A percentile compares a stretch with the other conserved stretches of the same genome.
These are phyloP conservation scores for Podargus strigoides DNA, from an alignment of 2,797 vertebrate genomes.

Conservation along the genomic window DNA sequence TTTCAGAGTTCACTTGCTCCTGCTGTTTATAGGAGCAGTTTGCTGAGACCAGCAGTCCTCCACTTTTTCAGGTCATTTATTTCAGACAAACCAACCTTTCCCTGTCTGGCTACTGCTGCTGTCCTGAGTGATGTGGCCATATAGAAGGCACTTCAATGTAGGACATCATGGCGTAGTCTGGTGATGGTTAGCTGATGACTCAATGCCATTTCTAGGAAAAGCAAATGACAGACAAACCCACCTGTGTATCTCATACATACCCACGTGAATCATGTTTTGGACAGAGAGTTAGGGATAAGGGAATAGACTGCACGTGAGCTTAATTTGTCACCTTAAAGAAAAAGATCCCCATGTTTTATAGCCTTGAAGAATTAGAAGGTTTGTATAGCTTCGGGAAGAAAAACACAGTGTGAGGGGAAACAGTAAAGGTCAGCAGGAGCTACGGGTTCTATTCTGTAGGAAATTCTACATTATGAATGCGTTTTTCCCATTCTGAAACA, in stretches of 20 bases:
- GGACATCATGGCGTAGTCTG: conserved; percentile 2
- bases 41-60: conserved; percentile 46
- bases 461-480: neutral
- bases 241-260: neutral
- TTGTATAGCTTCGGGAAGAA: neutral
- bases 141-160: neutral
- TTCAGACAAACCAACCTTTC: conserved; percentile 23
- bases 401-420: neutral
- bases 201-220: neutral
- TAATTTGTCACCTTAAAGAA: neutral
- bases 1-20: conserved; percentile 25
- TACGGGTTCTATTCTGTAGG: neutral
- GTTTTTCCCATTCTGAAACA: neutral
- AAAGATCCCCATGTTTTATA: neutral
- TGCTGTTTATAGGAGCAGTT: conserved; percentile 22
- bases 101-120: neutral
- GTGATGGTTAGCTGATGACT: neutral
- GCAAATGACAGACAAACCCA: neutral
- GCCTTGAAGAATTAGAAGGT: neutral
- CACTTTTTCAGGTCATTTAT: conserved; percentile 18
- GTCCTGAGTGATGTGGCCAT: neutral
- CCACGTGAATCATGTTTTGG: neutral
- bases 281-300: neutral
- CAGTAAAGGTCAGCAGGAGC: neutral
- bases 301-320: neutral